Base-by-base conservation (phyloP, 1,140 invertebrate genomes). In the Hyles euphorbiae region DNA sequence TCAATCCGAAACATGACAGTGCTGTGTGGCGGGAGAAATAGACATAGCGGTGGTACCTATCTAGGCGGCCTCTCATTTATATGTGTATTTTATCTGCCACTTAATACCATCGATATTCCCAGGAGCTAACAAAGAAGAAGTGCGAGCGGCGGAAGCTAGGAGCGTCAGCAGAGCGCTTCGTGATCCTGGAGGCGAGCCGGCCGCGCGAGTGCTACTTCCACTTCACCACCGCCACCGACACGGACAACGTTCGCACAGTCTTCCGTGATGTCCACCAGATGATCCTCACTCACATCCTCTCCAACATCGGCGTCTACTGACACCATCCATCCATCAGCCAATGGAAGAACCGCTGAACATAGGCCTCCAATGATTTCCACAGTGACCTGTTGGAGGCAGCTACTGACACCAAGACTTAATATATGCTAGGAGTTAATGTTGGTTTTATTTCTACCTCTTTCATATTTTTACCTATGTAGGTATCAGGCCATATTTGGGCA, bases 251-350 rank as follows among this genome's bases (percentile, higher is more conserved):
- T 5, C 89, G 90, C 50, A 91, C 89, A 36, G 93, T 95, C 0
- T 95, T 95, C 78, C 87, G 93, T 36, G 93, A 94, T 74, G 92
- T 95, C 0, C 93, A 94, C 67, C 91, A 92, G 68, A 93, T 94
- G 89, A 93, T 95, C 65, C 83, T 94, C 0, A 90, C 90, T n/a
- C 89, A 90, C 55, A 90, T 90, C 65, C 68, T 93, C 1, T 80
- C 68, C 12, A 76, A 76, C 43, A 81, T 90, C 48, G 91, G 91
- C 3, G 68, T 86, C 51, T 85, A 83, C 67, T 85, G 59, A 80
- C 7, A 22, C 22, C 22, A 22, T 22, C 22, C 22, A 22, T 22
- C 22, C 22, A 22, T 0, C 22, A 22, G 22, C 22, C 22, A 22
- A 22, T 1, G 22, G 22, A 22, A 22, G 22, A 22, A 22, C 2